Conservation (phyloP, 2,113 vertebrate genomes). For the Hystrix brachyura region DNA sequence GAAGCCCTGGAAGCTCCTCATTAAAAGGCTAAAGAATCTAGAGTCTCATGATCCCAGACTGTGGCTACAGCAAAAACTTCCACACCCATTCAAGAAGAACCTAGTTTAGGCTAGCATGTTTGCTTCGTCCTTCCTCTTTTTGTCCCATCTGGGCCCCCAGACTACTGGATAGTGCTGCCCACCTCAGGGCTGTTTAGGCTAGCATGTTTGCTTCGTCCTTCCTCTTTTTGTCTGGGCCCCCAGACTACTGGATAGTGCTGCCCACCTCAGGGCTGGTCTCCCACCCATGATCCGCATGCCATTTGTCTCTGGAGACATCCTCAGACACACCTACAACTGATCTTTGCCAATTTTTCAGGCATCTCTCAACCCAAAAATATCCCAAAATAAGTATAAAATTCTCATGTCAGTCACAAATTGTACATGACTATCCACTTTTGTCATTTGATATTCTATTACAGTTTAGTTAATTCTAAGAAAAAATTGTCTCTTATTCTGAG, state of each 20-base stretch:
- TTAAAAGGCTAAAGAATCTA: not conserved
- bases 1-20: no score
- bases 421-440: not conserved
- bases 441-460: not conserved
- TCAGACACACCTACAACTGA: not conserved
- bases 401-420: not conserved
- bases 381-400: constrained; percentile 11
- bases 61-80: not conserved
- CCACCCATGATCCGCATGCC: not conserved
- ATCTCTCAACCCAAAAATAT: not conserved
- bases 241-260: not conserved
- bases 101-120: not conserved
- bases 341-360: not conserved
- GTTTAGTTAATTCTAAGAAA: not conserved
- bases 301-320: not conserved
- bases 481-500: not conserved
- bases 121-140: no score
- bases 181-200: not conserved
- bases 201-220: not conserved
- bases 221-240: not conserved
- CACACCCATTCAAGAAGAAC: not conserved
- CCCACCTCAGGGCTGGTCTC: not conserved
- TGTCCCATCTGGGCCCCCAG: not conserved
- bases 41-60: not conserved
- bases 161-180: not conserved